These are phyloP conservation scores for Drosophila maculinotata DNA, from an alignment of 2,888 invertebrate genomes.

Conservation along the genomic window DNA sequence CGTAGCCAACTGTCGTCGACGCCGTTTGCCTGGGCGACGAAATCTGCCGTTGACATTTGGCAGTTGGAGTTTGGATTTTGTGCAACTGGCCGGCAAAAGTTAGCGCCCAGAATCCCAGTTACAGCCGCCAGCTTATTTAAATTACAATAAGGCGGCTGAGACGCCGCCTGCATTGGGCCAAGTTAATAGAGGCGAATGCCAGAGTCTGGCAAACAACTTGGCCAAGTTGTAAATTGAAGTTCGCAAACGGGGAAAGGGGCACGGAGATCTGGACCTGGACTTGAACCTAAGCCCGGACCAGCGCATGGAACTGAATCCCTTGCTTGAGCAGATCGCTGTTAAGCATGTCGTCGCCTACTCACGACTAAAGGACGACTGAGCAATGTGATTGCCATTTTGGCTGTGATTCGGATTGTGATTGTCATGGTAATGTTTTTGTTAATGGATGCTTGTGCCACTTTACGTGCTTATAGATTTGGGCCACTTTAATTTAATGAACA, in stretches of 20 bases:
- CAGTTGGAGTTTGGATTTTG: conserved; percentile 66
- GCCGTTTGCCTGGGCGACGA: conserved; percentile 64
- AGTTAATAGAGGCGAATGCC: conserved; percentile 40
- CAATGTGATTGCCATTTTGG: conserved; percentile 29
- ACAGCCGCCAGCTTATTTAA: conserved; percentile 69
- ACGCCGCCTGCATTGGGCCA: conserved; percentile 42
- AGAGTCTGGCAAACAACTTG: conserved; percentile 68
- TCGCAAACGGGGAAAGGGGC: conserved; percentile 22
- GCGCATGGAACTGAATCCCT: neutral
- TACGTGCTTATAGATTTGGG: conserved; percentile 77
- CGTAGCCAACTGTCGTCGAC: conserved; percentile 68
- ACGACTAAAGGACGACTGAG: conserved; percentile 42
- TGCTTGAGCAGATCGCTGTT: conserved; percentile 35
- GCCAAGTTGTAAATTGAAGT: conserved; percentile 80
- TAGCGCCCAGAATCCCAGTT: conserved; percentile 42
- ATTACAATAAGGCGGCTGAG: conserved; percentile 71
- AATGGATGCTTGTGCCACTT: conserved; percentile 64
- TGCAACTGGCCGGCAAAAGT: conserved; percentile 61
- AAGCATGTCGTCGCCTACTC: conserved; percentile 59
- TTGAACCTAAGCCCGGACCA: neutral
- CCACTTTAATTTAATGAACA: conserved; percentile 69
- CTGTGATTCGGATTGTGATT: conserved; percentile 33
- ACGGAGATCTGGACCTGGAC: neutral
- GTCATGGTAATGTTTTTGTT: conserved; percentile 26
- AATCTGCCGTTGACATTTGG: conserved; percentile 79